Evolutionary conservation across 1,140 invertebrate species (phyloP).

Genomic region (Neotoxoptera formosana): DNA sequence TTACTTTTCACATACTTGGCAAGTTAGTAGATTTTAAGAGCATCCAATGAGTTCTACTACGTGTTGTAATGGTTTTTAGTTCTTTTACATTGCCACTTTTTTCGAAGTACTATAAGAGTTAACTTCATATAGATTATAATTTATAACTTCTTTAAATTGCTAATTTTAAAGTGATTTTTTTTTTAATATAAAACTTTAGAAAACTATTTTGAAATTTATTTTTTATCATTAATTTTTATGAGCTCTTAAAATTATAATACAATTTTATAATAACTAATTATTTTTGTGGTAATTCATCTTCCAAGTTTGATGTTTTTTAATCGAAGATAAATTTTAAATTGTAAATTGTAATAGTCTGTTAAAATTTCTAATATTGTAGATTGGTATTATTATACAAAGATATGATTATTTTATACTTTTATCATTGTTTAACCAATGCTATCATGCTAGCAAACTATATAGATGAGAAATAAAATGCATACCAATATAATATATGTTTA

Average conservation of each 20-base stretch:
- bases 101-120: not conserved
- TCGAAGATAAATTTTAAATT: not conserved
- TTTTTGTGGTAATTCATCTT: not conserved
- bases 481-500: not conserved
- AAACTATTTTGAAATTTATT: not conserved
- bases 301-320: not conserved
- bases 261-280: not conserved
- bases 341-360: not conserved
- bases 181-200: not conserved
- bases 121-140: not conserved
- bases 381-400: not conserved
- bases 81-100: not conserved
- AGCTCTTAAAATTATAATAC: not conserved
- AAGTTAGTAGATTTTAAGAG: not conserved
- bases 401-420: not conserved
- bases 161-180: not conserved
- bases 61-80: not conserved
- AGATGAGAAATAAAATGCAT: not conserved
- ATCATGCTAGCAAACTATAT: not conserved
- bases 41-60: not conserved
- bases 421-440: not conserved
- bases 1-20: not conserved
- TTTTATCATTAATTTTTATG: not conserved
- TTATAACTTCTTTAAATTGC: not conserved
- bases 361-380: not conserved